Base-by-base conservation (phyloP, 2,113 vertebrate genomes). In the Rana temporaria region DNA sequence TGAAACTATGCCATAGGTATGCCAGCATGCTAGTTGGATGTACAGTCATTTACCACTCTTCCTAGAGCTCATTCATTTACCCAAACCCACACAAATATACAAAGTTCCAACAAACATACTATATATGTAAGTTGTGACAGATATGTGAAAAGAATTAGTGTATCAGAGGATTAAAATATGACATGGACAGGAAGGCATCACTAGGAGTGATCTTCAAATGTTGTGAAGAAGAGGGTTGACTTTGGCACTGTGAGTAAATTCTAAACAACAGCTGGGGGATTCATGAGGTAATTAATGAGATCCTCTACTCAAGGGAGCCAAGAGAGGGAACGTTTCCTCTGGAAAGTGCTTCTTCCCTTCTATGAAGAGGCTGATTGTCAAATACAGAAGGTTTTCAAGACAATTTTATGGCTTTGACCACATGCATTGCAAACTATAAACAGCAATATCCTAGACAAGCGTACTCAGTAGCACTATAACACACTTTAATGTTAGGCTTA, bases 241-340 rank as follows among this genome's bases (percentile, higher is more conserved):
- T 30, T 75, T 75, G 57, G 26, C 32, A 76, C 19, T 15, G 59
- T 62, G 60, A 76, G 56, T 30, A 34, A 38, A 60, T 76, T n/a
- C 73, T 62, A 59, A 73, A 57, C 70, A 73, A 76, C 73, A 62
- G 56, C 22, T 76, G 56, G 60, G 60, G 56, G 73, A 76, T 62
- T 76, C 73, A 76, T 76, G 60, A 76, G 34, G 30, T 76, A 76
- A 76, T 76, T 76, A 76, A 76, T 76, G 57, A 63, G 73, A 76
- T 76, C 73, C 73, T 76, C n/a, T 20, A 60, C 56, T 63, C 15
- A 48, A 76, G 32, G 32, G 42, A 76, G 73, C 73, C 73, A 63
- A 63, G 73, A 63, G 34, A 42, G 60, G 73, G 38, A 62, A 63
- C 73, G 22, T 62, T 76, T 76, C 56, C 56, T 76, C 59, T 63